Base-by-base conservation (phyloP, 2,888 invertebrate genomes). In the Heterodera filipjevi region DNA sequence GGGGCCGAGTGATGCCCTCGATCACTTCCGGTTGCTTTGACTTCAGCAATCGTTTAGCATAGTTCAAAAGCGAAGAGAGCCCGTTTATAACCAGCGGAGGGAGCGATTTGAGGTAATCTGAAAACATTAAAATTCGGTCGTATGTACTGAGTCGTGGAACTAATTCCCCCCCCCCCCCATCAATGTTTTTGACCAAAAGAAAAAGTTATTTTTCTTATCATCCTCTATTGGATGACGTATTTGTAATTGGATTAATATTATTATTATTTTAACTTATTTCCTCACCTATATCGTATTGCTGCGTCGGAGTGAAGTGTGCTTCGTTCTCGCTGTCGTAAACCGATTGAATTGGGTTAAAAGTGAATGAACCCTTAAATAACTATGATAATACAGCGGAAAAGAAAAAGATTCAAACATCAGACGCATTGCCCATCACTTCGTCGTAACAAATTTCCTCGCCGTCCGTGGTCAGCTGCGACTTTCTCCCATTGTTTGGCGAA, bases 1-100 rank as follows among this genome's bases (percentile, higher is more conserved):
- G 44, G 16, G 78, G 81, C 3, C 81, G 71, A 19, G 78, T 76
- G 27, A 81, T 81, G 22, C 81, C 81, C 35, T 81, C 81, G 32
- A 39, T 71, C 6, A 78, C 75, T 66, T 81, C 78, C 35, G 73
- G 76, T 22, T 72, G 72, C 66, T 78, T 81, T 12, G 74, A 66
- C 46, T 81, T 81, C 44, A 78, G 35, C 44, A 81, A 64, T 44
- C 78, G 76, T 46, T 76, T 75, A 44, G 76, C 75, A 32, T 72
- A 78, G 14, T 75, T 76, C n/a, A 59, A 27, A 53, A 81, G 35
- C 8, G 72, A 33, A 14, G n/a, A 72, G 30, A 78, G 46, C 32
- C 81, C 81, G 33, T 79, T 76, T 3, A 71, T 39, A 44, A 81
- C 81, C 19, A 59, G 39, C 14, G 66, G 35, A 8, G 78, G 39